Evolutionary conservation across 2,797 vertebrate genomes (phyloP).

Genomic region (Adrianichthys oophorus): DNA sequence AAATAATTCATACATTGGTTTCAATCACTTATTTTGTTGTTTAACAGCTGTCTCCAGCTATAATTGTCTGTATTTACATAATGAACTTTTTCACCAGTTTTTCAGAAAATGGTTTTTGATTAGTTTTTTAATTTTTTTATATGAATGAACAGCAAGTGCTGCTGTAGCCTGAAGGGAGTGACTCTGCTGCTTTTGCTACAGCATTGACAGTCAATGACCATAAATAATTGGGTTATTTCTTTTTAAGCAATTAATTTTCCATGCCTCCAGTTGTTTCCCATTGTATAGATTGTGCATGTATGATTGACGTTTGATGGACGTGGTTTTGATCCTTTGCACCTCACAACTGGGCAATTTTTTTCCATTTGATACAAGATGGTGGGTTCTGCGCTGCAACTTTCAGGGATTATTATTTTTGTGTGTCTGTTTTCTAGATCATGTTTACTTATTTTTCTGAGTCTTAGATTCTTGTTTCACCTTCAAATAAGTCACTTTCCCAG

Average conservation of each 20-base stretch:
- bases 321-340: not conserved
- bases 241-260: constrained; percentile 51
- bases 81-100: constrained; percentile 32
- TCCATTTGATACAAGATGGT: constrained; percentile 1
- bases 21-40: constrained; percentile 45
- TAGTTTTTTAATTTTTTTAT: not conserved
- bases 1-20: constrained; percentile 28
- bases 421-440: constrained; percentile 51
- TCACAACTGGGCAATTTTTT: too few species aligned
- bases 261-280: constrained; percentile 39
- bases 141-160: constrained; percentile 24
- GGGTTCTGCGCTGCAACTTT: constrained; percentile 33
- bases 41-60: constrained; percentile 40
- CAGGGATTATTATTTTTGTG: constrained; percentile 9
- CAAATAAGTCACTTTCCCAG: constrained; percentile 36
- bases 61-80: constrained; percentile 43
- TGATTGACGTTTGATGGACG: constrained; percentile 41
- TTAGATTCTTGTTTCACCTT: constrained; percentile 43
- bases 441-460: constrained; percentile 29
- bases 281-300: constrained; percentile 2
- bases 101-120: constrained; percentile 3
- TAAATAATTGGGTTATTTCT: constrained; percentile 51
- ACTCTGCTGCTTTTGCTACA: constrained; percentile 29
- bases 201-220: constrained; percentile 46
- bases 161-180: constrained; percentile 33